Percentiles rank a stretch among this genome's conserved stretches.
These are phyloP conservation scores for Mylabris phalerata DNA, from an alignment of 1,140 invertebrate genomes.

Conservation along the genomic window DNA sequence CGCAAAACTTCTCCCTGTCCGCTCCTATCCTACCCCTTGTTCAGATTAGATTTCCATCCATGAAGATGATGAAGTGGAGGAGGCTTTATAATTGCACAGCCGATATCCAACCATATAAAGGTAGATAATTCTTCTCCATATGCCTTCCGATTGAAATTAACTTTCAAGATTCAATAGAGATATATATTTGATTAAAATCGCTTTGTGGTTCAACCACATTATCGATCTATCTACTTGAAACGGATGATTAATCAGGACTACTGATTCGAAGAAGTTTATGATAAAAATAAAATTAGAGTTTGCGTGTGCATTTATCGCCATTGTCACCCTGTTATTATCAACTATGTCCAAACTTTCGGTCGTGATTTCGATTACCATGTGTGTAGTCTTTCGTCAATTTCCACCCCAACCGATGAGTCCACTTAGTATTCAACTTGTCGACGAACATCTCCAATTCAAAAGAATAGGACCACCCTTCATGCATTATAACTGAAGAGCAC, in stretches of 20 bases:
- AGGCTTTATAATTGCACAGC: conserved; percentile 17
- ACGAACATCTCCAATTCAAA: background rate
- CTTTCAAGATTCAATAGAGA: conserved; percentile 10
- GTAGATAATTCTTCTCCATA: conserved; percentile 5
- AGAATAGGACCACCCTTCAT: too few relatives aligned
- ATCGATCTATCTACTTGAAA: background rate
- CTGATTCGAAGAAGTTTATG: too few relatives aligned
- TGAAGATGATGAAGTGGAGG: background rate
- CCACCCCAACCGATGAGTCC: background rate
- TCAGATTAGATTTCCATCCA: conserved; percentile 18
- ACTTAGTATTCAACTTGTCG: too few relatives aligned
- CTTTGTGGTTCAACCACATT: conserved; percentile 7
- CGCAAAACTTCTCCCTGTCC: conserved; percentile 2
- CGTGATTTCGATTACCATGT: too few relatives aligned
- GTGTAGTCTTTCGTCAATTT: too few relatives aligned
- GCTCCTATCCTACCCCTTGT: background rate
- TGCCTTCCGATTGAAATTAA: conserved; percentile 13
- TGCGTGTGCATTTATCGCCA: too few relatives aligned
- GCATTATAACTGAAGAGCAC: too few relatives aligned
- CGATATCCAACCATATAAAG: background rate
- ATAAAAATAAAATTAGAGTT: too few relatives aligned
- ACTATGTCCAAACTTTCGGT: too few relatives aligned
- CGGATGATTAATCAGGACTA: background rate
- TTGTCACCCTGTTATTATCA: too few relatives aligned
- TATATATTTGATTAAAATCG: conserved; percentile 18